Percentiles rank a stretch among this genome's conserved stretches.
Conservation (phyloP, 2,113 vertebrate genomes). For the Psammodynastes pulverulentus region DNA sequence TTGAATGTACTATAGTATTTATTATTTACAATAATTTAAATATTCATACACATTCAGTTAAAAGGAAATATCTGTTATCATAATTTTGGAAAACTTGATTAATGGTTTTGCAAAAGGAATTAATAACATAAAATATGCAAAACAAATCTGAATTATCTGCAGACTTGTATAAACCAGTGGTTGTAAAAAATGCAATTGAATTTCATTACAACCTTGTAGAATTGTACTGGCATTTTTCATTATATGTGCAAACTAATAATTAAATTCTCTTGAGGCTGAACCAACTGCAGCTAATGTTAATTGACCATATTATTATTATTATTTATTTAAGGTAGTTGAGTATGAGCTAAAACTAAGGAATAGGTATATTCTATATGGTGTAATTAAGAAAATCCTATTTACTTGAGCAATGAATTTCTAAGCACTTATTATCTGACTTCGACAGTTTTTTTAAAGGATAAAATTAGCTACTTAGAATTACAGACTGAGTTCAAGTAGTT, state of each 20-base stretch:
- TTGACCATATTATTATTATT: not conserved
- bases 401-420: slow-evolving; percentile 7
- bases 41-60: not conserved
- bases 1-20: not conserved
- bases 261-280: slow-evolving; percentile 3
- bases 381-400: slow-evolving; percentile 9
- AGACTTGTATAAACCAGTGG: not conserved
- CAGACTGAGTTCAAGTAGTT: not conserved
- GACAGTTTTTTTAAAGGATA: not conserved
- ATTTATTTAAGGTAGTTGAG: not conserved
- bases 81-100: not conserved
- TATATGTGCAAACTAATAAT: not conserved
- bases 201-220: not conserved
- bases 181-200: not conserved
- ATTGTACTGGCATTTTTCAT: not conserved
- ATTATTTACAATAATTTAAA: not conserved
- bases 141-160: not conserved
- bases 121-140: not conserved
- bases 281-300: slow-evolving; percentile 28
- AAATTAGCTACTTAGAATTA: not conserved
- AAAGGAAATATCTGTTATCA: not conserved
- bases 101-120: not conserved
- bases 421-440: not conserved
- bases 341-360: not conserved
- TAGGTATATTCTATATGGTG: not conserved